These are phyloP conservation scores for Drosophila acutilabella DNA, from an alignment of 2,888 invertebrate species.

Conservation along the genomic window DNA sequence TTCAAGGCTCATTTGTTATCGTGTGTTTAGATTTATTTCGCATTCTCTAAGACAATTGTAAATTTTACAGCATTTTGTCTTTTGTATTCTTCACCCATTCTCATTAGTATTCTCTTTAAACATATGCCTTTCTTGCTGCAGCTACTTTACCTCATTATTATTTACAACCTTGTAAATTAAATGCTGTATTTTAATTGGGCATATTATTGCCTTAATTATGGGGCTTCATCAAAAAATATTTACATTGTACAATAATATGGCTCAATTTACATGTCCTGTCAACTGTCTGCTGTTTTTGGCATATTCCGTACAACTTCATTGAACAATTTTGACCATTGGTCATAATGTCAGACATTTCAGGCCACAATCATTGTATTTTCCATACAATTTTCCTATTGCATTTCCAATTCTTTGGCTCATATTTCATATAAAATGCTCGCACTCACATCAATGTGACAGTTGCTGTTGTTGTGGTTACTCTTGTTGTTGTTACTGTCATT, in stretches of 20 bases:
- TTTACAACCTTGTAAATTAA: too few relatives aligned
- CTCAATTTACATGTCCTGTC: constrained; percentile 5
- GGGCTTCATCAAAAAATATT: background rate
- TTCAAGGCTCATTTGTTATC: background rate
- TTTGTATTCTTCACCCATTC: too few relatives aligned
- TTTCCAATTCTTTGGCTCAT: constrained; percentile 24
- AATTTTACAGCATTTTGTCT: too few relatives aligned
- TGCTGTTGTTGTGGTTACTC: background rate
- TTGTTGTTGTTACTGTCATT: constrained; percentile 6
- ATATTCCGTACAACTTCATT: constrained; percentile 59
- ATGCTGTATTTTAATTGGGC: too few relatives aligned
- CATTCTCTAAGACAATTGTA: background rate
- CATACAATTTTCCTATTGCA: constrained; percentile 7
- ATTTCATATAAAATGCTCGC: constrained; percentile 20
- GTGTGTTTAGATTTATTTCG: background rate
- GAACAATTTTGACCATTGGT: constrained; percentile 40
- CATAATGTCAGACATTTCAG: constrained; percentile 21
- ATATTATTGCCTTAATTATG: background rate
- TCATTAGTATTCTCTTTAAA: too few relatives aligned
- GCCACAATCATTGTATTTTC: background rate
- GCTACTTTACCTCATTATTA: too few relatives aligned
- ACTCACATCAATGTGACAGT: constrained; percentile 23
- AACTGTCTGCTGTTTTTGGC: background rate
- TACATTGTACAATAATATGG: background rate
- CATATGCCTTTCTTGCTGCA: too few relatives aligned